phyloP scores from a whole-genome alignment of 1,140 invertebrate species.

The Danaus melanippus region DNA sequence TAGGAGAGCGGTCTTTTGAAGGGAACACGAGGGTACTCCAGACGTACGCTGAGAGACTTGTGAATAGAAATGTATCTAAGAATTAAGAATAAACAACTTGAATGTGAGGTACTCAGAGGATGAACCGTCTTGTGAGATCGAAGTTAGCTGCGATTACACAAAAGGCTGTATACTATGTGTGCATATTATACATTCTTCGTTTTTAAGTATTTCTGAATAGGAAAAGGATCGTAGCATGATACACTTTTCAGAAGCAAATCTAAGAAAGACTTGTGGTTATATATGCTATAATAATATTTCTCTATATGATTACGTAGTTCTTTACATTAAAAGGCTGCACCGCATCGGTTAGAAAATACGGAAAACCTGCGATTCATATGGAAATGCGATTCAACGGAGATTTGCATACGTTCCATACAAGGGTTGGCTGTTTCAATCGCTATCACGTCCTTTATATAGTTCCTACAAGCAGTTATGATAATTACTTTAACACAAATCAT shows the following conservation, averaged over 20 bases:
- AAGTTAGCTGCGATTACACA: too few species aligned
- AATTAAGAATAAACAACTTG: too few species aligned
- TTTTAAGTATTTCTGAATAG: not conserved
- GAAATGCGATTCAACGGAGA: slow-evolving; percentile 23
- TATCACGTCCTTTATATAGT: not conserved
- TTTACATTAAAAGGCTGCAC: slow-evolving; percentile 5
- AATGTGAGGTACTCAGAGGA: too few species aligned
- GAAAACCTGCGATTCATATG: slow-evolving; percentile 24
- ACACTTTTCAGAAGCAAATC: too few species aligned
- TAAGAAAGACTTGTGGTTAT: not conserved
- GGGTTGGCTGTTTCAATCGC: slow-evolving; percentile 7
- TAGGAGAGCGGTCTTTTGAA: too few species aligned
- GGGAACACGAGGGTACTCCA: too few species aligned
- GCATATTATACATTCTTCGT: slow-evolving; percentile 6
- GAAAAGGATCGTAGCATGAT: not conserved
- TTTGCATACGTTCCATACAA: slow-evolving; percentile 14
- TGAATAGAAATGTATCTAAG: too few species aligned
- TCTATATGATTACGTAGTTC: slow-evolving; percentile 1
- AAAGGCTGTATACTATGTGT: too few species aligned
- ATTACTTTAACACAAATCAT: not conserved
- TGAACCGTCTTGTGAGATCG: too few species aligned
- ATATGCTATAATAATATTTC: slow-evolving; percentile 1
- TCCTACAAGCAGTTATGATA: not conserved
- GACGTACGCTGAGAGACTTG: too few species aligned
- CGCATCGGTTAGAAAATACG: slow-evolving; percentile 16